Conservation (phyloP, 1,140 invertebrate genomes). For the Heliconius melpomene region DNA sequence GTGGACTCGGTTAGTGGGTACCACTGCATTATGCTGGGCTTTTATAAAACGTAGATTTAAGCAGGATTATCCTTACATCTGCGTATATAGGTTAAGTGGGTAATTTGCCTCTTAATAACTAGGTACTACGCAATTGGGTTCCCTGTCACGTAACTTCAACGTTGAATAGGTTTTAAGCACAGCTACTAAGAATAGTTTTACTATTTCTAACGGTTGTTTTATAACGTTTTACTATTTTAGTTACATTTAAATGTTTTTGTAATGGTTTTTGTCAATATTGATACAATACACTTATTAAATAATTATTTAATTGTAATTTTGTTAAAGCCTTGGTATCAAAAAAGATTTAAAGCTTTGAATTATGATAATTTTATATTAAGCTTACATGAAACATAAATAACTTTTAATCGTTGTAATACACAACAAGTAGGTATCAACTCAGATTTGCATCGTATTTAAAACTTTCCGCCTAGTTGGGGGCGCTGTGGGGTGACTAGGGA, state of each 20-base stretch:
- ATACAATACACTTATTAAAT: no score
- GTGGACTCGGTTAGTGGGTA: conserved; percentile 61
- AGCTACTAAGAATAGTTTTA: background rate
- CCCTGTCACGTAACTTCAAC: conserved; percentile 2
- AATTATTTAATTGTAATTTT: no score
- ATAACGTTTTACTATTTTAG: conserved; percentile 24
- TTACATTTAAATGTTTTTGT: background rate
- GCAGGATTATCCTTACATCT: conserved; percentile 42
- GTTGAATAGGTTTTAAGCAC: background rate
- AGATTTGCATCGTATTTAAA: conserved; percentile 66
- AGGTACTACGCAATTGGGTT: background rate
- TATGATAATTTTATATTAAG: background rate
- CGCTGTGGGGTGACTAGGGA: conserved; percentile 46
- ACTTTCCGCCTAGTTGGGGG: conserved; percentile 74
- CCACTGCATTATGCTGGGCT: conserved; percentile 60
- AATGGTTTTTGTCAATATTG: background rate
- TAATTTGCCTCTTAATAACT: conserved; percentile 16
- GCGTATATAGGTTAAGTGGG: conserved; percentile 14
- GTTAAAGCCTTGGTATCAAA: no score
- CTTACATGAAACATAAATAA: conserved; percentile 34
- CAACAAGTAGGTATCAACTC: conserved; percentile 21
- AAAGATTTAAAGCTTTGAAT: background rate
- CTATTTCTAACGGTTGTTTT: conserved; percentile 29
- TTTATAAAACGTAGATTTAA: conserved; percentile 49
- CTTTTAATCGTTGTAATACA: conserved; percentile 47